Conservation (phyloP, 2,888 invertebrate genomes). For the Resseliella maxima region DNA sequence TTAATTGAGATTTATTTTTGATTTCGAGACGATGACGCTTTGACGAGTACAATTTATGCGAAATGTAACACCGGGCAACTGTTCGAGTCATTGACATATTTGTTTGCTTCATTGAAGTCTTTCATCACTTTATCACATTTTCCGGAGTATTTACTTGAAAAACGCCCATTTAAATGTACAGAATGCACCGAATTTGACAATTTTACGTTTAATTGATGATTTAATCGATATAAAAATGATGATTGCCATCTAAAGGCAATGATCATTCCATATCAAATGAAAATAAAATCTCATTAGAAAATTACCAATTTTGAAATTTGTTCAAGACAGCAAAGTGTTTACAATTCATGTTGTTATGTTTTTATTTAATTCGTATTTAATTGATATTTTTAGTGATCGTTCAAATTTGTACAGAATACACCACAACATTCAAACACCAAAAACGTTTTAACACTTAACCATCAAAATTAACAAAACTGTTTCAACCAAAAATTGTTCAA, state of each 20-base stretch:
- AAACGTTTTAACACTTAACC: constrained; percentile 4
- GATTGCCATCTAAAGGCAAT: background rate
- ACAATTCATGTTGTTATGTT: background rate
- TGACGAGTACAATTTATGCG: background rate
- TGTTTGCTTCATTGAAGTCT: constrained; percentile 33
- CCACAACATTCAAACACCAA: constrained; percentile 36
- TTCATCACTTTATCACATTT: background rate
- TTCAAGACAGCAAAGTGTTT: background rate
- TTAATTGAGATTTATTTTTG: constrained; percentile 41
- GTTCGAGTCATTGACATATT: background rate
- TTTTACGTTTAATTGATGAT: too few relatives aligned
- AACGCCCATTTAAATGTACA: too few relatives aligned
- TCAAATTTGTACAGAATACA: background rate
- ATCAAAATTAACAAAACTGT: too few relatives aligned
- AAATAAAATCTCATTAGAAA: background rate
- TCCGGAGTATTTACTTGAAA: background rate
- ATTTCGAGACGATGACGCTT: background rate
- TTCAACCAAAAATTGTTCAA: background rate
- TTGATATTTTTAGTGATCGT: background rate
- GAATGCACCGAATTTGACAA: too few relatives aligned
- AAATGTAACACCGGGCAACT: background rate
- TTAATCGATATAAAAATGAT: too few relatives aligned
- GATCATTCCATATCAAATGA: background rate
- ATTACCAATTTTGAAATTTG: background rate
- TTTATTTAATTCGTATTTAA: background rate